Conservation (phyloP, 2,797 vertebrate genomes). For the Acanthurus lineatus region DNA sequence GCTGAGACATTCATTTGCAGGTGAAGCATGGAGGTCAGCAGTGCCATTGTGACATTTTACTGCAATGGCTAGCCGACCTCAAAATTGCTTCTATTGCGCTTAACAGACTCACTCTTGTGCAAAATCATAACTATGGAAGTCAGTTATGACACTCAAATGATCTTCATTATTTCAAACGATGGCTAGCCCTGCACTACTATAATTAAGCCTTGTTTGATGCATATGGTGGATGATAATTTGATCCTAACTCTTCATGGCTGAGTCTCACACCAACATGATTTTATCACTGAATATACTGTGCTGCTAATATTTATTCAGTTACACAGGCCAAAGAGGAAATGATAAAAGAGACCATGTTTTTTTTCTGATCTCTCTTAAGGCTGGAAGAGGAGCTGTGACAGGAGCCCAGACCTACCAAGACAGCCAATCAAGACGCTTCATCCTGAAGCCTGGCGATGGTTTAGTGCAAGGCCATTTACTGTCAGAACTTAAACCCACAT, state of each 20-base stretch:
- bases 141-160: constrained; percentile 63
- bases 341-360: background rate
- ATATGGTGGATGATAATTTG: constrained; percentile 49
- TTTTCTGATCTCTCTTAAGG: constrained; percentile 23
- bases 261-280: constrained; percentile 24
- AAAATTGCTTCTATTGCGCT: constrained; percentile 47
- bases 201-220: constrained; percentile 64
- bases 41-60: constrained; percentile 45
- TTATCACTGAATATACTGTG: constrained; percentile 30
- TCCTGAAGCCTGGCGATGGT: constrained; percentile 50
- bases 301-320: constrained; percentile 30
- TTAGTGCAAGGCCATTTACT: constrained; percentile 64
- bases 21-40: constrained; percentile 61
- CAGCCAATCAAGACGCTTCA: constrained; percentile 46
- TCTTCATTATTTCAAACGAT: constrained; percentile 70
- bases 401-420: constrained; percentile 33
- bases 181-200: constrained; percentile 44
- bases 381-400: constrained; percentile 9
- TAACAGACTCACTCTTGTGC: constrained; percentile 46
- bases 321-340: constrained; percentile 15
- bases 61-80: constrained; percentile 44
- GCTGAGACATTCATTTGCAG: constrained; percentile 58
- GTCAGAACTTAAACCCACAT: constrained; percentile 72
- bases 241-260: constrained; percentile 32
- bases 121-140: constrained; percentile 60